phyloP scores from a whole-genome alignment of 1,140 invertebrate species.

The Maniola jurtina region DNA sequence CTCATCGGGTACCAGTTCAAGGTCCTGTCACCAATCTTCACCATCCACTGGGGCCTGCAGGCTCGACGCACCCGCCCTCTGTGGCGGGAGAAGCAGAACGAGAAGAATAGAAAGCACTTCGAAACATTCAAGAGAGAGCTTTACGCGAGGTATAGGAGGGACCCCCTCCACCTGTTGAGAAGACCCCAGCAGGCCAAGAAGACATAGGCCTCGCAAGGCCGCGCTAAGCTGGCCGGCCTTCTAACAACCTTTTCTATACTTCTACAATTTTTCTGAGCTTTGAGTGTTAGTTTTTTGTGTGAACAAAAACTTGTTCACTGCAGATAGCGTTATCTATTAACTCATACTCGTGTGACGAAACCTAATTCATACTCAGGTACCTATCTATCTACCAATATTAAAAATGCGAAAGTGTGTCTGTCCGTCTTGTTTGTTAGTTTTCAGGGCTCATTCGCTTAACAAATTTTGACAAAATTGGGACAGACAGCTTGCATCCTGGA shows the following conservation, averaged over 20 bases:
- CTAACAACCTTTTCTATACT: constrained; percentile 21
- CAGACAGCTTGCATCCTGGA: too few relatives aligned
- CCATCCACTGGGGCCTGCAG: constrained; percentile 94
- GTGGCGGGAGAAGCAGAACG: constrained; percentile 93
- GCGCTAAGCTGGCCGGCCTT: constrained; percentile 61
- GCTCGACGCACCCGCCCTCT: constrained; percentile 85
- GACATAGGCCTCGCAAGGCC: constrained; percentile 71
- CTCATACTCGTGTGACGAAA: too few relatives aligned
- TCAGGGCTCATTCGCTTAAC: too few relatives aligned
- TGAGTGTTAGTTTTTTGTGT: not conserved
- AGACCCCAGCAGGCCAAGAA: constrained; percentile 63
- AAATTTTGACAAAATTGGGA: too few relatives aligned
- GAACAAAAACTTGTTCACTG: not conserved
- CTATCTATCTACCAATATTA: too few relatives aligned
- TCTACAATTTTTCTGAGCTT: constrained; percentile 26
- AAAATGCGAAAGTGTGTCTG: too few relatives aligned
- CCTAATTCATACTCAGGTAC: too few relatives aligned
- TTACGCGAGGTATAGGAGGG: constrained; percentile 86
- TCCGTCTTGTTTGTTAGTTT: too few relatives aligned
- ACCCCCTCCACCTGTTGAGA: constrained; percentile 81
- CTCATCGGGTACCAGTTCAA: constrained; percentile 93
- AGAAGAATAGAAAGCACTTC: constrained; percentile 88
- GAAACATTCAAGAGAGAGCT: constrained; percentile 92
- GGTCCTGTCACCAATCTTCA: constrained; percentile 94
- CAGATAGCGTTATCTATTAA: not conserved